phyloP scores from a whole-genome alignment of 2,797 vertebrate genomes.

The Florisuga fusca region DNA sequence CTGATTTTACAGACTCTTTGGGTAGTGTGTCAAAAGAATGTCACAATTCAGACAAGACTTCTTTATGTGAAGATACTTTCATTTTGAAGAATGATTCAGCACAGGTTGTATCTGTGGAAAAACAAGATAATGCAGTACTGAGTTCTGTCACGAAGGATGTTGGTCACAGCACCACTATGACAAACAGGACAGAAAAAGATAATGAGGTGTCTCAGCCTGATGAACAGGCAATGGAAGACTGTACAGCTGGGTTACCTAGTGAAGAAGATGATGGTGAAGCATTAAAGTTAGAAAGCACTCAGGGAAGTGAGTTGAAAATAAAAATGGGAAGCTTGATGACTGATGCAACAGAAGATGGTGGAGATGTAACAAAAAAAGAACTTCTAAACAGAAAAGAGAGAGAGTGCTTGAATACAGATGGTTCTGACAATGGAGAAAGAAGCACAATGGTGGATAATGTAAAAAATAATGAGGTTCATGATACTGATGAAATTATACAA shows the following conservation, averaged over 20 bases:
- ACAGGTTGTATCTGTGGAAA: neutral
- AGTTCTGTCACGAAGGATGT: neutral
- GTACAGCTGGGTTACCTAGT: neutral
- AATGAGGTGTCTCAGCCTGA: neutral
- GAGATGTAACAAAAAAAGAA: neutral
- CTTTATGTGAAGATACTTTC: neutral
- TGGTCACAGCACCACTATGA: neutral
- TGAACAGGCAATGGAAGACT: neutral
- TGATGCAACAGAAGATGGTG: neutral
- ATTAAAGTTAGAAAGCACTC: neutral
- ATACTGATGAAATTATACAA: neutral
- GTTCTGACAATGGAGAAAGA: neutral
- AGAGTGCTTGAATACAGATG: neutral
- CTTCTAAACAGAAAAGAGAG: neutral
- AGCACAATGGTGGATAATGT: neutral
- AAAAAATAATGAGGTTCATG: neutral
- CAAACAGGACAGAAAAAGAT: neutral
- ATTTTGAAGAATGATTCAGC: constrained; percentile 1
- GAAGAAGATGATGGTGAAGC: neutral
- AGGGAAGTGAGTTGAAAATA: neutral
- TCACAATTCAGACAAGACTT: neutral
- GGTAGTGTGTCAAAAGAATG: constrained; percentile 16
- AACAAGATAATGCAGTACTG: neutral
- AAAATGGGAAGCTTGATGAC: constrained; percentile 1
- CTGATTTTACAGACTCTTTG: neutral